phyloP scores from a whole-genome alignment of 2,888 invertebrate species.

The Parnassius glacialis region DNA sequence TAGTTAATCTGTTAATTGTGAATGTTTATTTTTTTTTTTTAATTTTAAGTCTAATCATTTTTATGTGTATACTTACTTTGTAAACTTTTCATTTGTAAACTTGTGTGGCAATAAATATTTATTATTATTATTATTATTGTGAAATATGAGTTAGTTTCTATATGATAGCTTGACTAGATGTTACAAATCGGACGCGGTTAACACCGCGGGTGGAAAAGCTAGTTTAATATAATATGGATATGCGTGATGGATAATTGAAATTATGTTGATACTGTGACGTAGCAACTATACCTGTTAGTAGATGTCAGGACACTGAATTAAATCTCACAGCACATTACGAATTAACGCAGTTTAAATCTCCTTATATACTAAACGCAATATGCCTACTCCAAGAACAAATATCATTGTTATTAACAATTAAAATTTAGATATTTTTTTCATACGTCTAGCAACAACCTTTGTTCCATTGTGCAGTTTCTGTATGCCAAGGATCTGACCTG shows the following conservation, averaged over 20 bases:
- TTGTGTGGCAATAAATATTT: no score
- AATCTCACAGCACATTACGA: conserved; percentile 6
- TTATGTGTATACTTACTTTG: no score
- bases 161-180: no score
- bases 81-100: no score
- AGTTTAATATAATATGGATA: conserved; percentile 11
- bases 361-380: conserved; percentile 1
- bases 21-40: no score
- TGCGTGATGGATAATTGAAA: conserved; percentile 11
- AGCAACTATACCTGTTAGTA: conserved; percentile 16
- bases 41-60: no score
- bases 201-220: no score
- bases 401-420: conserved; percentile 2
- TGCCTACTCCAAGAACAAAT: conserved; percentile 4
- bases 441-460: neutral
- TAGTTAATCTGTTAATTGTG: no score
- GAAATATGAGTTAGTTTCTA: no score
- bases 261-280: conserved; percentile 11
- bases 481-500: conserved; percentile 13
- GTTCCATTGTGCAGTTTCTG: neutral
- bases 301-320: conserved; percentile 10
- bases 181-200: no score
- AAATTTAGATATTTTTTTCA: neutral
- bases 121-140: no score
- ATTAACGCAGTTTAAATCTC: neutral